A percentile compares a stretch with the other conserved stretches of the same genome.
phyloP scores from a whole-genome alignment of 1,140 invertebrate genomes.

The Drosophila elegans region DNA sequence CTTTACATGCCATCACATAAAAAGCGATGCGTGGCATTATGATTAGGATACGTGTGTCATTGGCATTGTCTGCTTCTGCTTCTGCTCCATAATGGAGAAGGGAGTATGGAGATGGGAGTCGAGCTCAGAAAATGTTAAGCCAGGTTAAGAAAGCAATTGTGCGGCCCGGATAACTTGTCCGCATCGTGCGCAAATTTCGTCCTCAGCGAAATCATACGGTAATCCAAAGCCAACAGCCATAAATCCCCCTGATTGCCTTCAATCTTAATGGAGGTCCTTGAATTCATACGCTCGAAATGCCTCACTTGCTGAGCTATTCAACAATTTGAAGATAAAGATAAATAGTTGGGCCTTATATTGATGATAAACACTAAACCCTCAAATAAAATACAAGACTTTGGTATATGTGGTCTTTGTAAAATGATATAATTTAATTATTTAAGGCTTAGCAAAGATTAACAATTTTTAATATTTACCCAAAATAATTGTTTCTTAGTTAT shows the following conservation, averaged over 20 bases:
- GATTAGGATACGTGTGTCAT: constrained; percentile 63
- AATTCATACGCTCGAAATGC: constrained; percentile 1
- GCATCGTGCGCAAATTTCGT: constrained; percentile 24
- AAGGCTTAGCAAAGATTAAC: no score
- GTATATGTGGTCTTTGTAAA: no score
- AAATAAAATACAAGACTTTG: no score
- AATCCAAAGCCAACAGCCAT: constrained; percentile 33
- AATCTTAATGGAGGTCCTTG: constrained; percentile 20
- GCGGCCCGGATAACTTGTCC: constrained; percentile 14
- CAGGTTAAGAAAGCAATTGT: constrained; percentile 36
- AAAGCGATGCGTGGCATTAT: constrained; percentile 69
- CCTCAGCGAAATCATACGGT: constrained; percentile 32
- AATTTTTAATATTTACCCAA: no score
- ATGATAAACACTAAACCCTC: background rate
- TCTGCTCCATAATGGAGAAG: no score
- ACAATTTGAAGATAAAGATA: background rate
- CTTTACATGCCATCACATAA: constrained; percentile 64
- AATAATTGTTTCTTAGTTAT: no score
- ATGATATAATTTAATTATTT: no score
- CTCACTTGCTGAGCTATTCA: constrained; percentile 3
- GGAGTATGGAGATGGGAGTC: constrained; percentile 24
- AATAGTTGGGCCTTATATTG: constrained; percentile 3
- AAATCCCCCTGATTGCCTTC: constrained; percentile 20
- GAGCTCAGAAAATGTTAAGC: constrained; percentile 37
- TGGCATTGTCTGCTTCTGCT: constrained; percentile 42